Base-by-base conservation (phyloP, 2,113 vertebrate species). In the Ceyx margarethae region DNA sequence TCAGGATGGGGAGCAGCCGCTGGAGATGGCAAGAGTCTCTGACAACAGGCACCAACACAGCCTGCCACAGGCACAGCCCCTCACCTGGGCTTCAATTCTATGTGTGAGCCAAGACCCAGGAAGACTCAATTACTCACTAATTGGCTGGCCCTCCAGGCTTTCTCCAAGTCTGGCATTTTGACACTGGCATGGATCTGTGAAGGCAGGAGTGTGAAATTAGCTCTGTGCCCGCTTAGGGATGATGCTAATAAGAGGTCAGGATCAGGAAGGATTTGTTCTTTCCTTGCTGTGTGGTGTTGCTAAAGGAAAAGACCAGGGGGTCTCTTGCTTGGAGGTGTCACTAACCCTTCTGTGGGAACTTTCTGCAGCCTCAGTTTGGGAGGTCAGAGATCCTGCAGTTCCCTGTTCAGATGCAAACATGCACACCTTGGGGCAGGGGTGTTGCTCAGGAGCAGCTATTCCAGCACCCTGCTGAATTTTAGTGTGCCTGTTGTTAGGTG, bases 51-150 rank as follows among this genome's bases (percentile, higher is more conserved):
- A 87, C 4, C 15, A 72, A 25, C 13, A 66, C 16, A 43, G 2
- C 22, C 12, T 33, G 2, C 7, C 4, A 10, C 3, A 57, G 2
- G 2, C 5, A 37, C 1, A 1, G 11, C 1, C 0, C 0, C 22
- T 25, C 54, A 58, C 56, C 56, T 64, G 72, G 37, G 17, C 43
- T 75, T 80, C 23, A 72, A 81, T 31, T 72, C 6, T 51, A 3
- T 10, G 29, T 1, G 0, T 80, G 58, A 82, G 51, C 46, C 37
- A 81, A 69, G 48, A 48, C 21, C 13, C 33, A 69, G 51, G 57
- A 71, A 85, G 89, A 60, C 4, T 80, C 50, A 68, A 66, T 77
- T 89, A 51, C 28, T n/a, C 37, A 20, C 25, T 85, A 83, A 85
- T 5, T 62, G 10, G 45, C 43, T 50, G 79, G 40, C 37, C 46